Conservation (phyloP, 2,113 vertebrate genomes). For the Phoenicopterus ruber region DNA sequence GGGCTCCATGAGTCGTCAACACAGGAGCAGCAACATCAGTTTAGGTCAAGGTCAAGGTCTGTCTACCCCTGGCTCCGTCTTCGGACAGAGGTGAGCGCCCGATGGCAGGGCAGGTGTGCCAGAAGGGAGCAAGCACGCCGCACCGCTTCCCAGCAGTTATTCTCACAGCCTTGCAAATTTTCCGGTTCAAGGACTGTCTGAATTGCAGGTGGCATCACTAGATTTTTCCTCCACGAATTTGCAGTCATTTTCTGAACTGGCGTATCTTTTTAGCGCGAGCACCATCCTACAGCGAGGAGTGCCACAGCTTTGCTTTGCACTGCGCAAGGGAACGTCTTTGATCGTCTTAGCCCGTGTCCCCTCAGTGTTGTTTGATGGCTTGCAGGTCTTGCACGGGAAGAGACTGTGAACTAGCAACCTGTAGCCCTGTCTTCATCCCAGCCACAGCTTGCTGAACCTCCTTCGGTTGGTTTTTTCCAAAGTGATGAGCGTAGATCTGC, state of each 20-base stretch:
- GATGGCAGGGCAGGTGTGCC: background rate
- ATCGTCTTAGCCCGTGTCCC: fast-evolving
- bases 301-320: background rate
- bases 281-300: background rate
- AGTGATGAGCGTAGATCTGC: background rate
- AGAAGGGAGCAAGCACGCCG: background rate
- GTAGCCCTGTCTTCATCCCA: background rate
- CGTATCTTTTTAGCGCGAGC: fast-evolving
- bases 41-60: background rate
- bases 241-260: background rate
- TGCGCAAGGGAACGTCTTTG: background rate
- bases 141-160: background rate
- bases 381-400: background rate
- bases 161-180: background rate
- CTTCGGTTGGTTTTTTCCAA: background rate
- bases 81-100: fast-evolving
- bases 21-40: background rate
- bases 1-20: fast-evolving
- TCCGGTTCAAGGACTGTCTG: background rate
- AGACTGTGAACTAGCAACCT: background rate
- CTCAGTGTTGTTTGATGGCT: background rate
- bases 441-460: background rate
- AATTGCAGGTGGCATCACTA: background rate
- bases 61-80: background rate
- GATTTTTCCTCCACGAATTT: background rate